Conservation (phyloP, 2,888 invertebrate genomes). For the Thymelicus sylvestris region DNA sequence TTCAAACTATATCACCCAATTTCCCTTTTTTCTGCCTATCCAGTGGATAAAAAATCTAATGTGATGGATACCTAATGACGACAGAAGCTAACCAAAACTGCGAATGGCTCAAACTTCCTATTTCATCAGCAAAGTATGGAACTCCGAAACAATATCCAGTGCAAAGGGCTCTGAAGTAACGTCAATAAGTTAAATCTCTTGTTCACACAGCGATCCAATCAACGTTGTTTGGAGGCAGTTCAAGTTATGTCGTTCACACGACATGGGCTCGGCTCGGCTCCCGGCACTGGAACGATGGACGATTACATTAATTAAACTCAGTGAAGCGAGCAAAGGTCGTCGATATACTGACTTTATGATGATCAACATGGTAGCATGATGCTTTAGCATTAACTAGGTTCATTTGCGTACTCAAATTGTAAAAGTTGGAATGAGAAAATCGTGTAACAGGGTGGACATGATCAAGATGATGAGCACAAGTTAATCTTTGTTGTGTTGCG, state of each 20-base stretch:
- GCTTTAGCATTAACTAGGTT: not conserved
- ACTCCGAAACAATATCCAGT: too few relatives aligned
- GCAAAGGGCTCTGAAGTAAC: not conserved
- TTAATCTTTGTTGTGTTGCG: too few relatives aligned
- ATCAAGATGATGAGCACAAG: too few relatives aligned
- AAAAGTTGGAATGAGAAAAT: too few relatives aligned
- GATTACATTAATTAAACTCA: slow-evolving; percentile 5
- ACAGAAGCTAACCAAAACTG: too few relatives aligned
- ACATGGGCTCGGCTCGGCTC: not conserved
- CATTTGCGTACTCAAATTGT: not conserved
- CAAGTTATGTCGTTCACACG: not conserved
- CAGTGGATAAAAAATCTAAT: too few relatives aligned
- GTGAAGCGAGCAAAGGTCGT: slow-evolving; percentile 1
- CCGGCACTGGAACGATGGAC: slow-evolving; percentile 1
- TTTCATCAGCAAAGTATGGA: too few relatives aligned
- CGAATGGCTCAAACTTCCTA: too few relatives aligned
- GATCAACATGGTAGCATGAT: not conserved
- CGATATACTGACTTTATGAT: not conserved
- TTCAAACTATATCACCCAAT: too few relatives aligned
- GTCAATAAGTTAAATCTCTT: not conserved
- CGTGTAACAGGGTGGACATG: too few relatives aligned
- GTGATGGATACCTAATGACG: too few relatives aligned
- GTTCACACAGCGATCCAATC: not conserved
- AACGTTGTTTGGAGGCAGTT: not conserved
- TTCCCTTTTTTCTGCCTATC: too few relatives aligned